Percentiles rank a stretch among this genome's conserved stretches.
phyloP scores from a whole-genome alignment of 2,888 invertebrate species.

The Synergus japonicus region DNA sequence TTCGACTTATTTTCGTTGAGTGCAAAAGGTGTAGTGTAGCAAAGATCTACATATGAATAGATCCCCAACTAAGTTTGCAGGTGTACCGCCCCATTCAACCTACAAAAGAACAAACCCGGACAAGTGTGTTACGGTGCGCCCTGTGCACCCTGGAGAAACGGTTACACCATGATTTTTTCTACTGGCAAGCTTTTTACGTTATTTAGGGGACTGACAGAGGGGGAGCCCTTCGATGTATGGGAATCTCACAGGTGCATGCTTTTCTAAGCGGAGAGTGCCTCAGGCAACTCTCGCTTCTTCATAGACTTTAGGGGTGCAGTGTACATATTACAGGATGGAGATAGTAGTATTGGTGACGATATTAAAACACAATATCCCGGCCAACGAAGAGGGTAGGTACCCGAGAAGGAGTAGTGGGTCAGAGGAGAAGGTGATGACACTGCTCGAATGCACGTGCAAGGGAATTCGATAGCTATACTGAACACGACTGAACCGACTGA shows the following conservation, averaged over 20 bases:
- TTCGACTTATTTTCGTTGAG: slow-evolving; percentile 64
- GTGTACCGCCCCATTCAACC: slow-evolving; percentile 72
- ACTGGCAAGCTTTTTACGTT: slow-evolving; percentile 62
- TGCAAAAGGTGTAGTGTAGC: slow-evolving; percentile 72
- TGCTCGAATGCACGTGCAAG: slow-evolving; percentile 76
- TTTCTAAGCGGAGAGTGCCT: slow-evolving; percentile 69
- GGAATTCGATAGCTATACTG: slow-evolving; percentile 71
- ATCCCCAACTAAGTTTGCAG: slow-evolving; percentile 72
- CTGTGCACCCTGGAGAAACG: slow-evolving; percentile 69
- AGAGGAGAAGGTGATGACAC: slow-evolving; percentile 74
- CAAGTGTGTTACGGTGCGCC: slow-evolving; percentile 71
- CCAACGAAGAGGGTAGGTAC: slow-evolving; percentile 58
- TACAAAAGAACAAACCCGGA: slow-evolving; percentile 69
- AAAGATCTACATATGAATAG: slow-evolving; percentile 74
- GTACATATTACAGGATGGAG: slow-evolving; percentile 45
- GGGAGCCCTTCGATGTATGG: slow-evolving; percentile 67
- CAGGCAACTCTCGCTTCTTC: slow-evolving; percentile 57
- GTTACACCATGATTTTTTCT: slow-evolving; percentile 74
- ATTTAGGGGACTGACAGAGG: slow-evolving; percentile 66
- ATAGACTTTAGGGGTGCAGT: slow-evolving; percentile 53
- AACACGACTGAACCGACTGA: neutral
- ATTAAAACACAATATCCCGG: slow-evolving; percentile 74
- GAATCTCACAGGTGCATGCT: slow-evolving; percentile 76
- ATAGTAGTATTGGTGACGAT: slow-evolving; percentile 63
- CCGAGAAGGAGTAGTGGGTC: slow-evolving; percentile 48